Base-by-base conservation (phyloP, 1,140 invertebrate genomes). In the Monochamus saltuarius region DNA sequence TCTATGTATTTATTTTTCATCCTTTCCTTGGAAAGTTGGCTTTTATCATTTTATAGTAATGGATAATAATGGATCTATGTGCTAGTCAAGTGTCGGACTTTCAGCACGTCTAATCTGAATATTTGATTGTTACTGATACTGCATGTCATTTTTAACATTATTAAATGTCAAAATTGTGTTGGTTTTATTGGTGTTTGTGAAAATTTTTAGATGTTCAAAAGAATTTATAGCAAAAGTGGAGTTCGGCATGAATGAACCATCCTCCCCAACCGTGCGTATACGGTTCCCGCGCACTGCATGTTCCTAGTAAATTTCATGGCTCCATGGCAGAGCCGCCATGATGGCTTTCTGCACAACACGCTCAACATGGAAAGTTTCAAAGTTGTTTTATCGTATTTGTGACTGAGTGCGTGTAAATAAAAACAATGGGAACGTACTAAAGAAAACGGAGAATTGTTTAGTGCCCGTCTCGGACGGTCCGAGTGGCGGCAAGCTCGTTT, bases 311-410 rank as follows among this genome's bases (percentile, higher is more conserved):
- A 82, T 82, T 80, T 81, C 80, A 83, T 82, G 81, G 81, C 81
- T 81, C 80, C 82, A 80, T 80, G 81, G 80, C 82, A 83, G 82
- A 83, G 82, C 83, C 83, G 83, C 83, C 84, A 85, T 84, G 82
- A 85, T 84, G 83, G 82, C 82, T 84, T 83, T 83, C 80, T 82
- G 82, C 82, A 81, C 80, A 82, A 81, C 80, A 82, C 81, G 81
- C 79, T 82, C 79, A 81, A 83, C 80, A 82, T 82, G 79, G 77
- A 83, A 83, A 82, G 81, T 84, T 85, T 83, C 81, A 77, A 80
- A 81, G 80, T 79, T 82, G 82, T 84, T 84, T 85, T 84, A 83
- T 82, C 78, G 81, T 81, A 84, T 84, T 84, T 84, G 83, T 85
- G 83, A 85, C 82, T 84, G 83, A 84, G 83, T 84, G 83, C 74